Base-by-base conservation (phyloP, 2,888 invertebrate species). In the Eucera pruinosa region DNA sequence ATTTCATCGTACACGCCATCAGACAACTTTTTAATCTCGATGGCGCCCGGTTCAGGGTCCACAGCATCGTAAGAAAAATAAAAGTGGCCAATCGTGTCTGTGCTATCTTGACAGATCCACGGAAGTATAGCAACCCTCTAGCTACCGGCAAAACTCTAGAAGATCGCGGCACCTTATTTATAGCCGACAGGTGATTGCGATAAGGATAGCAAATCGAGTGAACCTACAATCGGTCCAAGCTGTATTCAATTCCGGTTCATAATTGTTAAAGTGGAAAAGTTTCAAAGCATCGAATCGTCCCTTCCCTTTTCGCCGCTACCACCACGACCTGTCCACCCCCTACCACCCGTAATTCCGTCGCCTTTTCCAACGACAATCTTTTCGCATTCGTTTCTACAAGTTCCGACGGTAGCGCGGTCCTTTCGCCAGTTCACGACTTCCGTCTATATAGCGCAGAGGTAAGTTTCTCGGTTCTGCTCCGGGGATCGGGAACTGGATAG, bases 181-280 rank as follows among this genome's bases (percentile, higher is more conserved):
- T 87, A 80, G 75, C n/a, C 79, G 86, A 88, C 87, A 87, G 83
- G 80, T 86, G 84, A 88, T 89, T 87, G 86, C 85, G 88, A 89
- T 89, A 88, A 88, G 88, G 84, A 87, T 83, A 84, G 89, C 87
- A 88, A 89, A 89, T 89, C 87, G 89, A 88, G 88, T 84, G 86
- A 87, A 86, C 83, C 83, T 87, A 86, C 86, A 87, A 87, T 86
- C 86, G 84, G 85, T 83, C 82, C 86, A 89, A 89, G 89, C 87
- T 88, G 89, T 88, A 89, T 89, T 89, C 88, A 88, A 89, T 89
- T 89, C 87, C 83, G 86, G 83, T 87, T 89, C 89, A 89, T 89
- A 89, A 89, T 89, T 89, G 89, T 89, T 89, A 89, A 89, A 89
- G 89, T 89, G 86, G 87, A 89, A 89, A 89, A 89, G 86, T 89